A percentile compares a stretch with the other conserved stretches of the same genome.
Conservation (phyloP, 2,113 vertebrate genomes). For the Ibidorhyncha struthersii region DNA sequence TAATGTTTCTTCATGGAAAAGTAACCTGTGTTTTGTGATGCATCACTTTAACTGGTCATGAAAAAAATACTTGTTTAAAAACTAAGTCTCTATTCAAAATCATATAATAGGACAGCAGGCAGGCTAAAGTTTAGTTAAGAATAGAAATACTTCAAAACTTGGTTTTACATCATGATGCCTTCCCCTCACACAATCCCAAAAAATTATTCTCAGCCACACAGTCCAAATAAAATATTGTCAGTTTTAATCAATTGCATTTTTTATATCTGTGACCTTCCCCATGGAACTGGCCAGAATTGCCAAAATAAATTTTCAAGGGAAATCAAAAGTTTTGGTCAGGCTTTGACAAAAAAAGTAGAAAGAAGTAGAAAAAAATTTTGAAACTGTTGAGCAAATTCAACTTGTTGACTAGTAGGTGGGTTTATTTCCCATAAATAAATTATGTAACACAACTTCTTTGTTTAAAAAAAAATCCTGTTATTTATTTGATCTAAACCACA, state of each 20-base stretch:
- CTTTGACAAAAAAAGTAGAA: neutral
- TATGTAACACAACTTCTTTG: neutral
- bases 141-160: neutral
- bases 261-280: neutral
- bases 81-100: neutral
- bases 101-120: neutral
- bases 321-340: neutral
- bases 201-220: neutral
- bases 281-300: neutral
- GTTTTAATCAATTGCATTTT: neutral
- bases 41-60: slow-evolving; percentile 6
- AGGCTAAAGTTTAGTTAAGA: neutral
- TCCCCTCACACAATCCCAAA: neutral
- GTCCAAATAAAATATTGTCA: neutral
- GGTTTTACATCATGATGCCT: neutral
- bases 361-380: neutral
- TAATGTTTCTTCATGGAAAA: neutral
- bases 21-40: neutral
- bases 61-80: slow-evolving; percentile 56
- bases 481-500: neutral
- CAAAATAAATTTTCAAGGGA: neutral
- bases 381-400: neutral
- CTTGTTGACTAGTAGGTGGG: neutral
- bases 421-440: neutral
- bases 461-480: too few species aligned